phyloP scores from a whole-genome alignment of 1,140 invertebrate genomes.

The Drosophila ironensis region DNA sequence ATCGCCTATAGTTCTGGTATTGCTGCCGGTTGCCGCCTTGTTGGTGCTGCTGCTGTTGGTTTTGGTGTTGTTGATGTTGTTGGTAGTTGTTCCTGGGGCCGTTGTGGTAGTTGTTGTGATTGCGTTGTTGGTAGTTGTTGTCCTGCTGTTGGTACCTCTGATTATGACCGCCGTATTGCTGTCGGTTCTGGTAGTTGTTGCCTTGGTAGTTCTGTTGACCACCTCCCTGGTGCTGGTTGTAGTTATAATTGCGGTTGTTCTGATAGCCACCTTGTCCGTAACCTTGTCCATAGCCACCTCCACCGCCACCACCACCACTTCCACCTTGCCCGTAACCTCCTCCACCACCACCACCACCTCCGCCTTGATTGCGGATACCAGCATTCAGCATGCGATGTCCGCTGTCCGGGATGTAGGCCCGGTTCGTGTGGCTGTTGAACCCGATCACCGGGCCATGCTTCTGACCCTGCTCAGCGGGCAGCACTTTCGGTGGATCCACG shows the following conservation, averaged over 20 bases:
- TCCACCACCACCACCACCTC: neutral
- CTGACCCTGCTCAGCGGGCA: constrained; percentile 86
- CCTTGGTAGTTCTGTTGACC: constrained; percentile 31
- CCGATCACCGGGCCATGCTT: constrained; percentile 66
- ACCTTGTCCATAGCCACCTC: constrained; percentile 12
- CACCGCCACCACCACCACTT: neutral
- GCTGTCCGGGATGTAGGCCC: constrained; percentile 30
- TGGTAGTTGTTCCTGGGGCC: constrained; percentile 34
- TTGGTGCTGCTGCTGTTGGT: constrained; percentile 33
- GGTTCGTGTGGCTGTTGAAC: constrained; percentile 18
- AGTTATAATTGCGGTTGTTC: constrained; percentile 33
- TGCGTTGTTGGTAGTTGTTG: constrained; percentile 34
- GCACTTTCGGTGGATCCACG: constrained; percentile 87
- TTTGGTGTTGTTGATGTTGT: constrained; percentile 33
- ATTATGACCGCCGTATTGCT: constrained; percentile 29
- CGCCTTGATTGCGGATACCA: constrained; percentile 21
- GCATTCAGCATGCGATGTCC: constrained; percentile 38
- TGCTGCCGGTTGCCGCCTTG: constrained; percentile 23
- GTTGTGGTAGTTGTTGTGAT: constrained; percentile 48
- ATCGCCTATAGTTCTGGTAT: constrained; percentile 51
- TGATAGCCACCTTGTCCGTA: no score
- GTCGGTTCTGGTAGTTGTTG: constrained; percentile 26
- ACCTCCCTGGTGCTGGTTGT: constrained; percentile 16
- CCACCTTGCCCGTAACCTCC: constrained; percentile 5
- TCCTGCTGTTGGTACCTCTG: constrained; percentile 36